Conservation (phyloP, 2,113 vertebrate species). For the Triplophysa siluroides region DNA sequence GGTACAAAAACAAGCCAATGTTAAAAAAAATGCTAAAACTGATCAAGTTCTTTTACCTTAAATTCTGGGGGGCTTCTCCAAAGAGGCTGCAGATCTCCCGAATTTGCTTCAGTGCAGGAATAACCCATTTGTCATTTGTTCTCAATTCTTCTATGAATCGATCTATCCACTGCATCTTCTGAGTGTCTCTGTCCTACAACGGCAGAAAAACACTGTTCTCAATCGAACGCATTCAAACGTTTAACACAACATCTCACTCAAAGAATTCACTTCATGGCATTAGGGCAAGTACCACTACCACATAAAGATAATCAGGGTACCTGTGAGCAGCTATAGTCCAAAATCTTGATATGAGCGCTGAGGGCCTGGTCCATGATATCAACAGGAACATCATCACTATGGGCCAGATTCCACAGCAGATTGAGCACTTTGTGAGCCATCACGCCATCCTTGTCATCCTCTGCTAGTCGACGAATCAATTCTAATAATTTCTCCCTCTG, state of each 20-base stretch:
- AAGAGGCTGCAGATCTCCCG: conserved; percentile 99
- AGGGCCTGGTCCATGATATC: conserved; percentile 99
- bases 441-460: conserved; percentile 98
- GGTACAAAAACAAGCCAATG: neutral
- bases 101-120: conserved; percentile 98
- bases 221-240: neutral
- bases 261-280: no score
- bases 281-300: neutral
- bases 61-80: conserved; percentile 98
- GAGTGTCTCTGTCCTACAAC: conserved; percentile 93
- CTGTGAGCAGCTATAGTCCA: conserved; percentile 99
- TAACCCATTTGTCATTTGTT: conserved; percentile 99
- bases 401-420: conserved; percentile 96
- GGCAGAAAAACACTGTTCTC: conserved; percentile 13
- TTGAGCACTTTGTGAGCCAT: conserved; percentile 99
- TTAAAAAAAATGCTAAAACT: no score
- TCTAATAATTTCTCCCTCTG: conserved; percentile 98
- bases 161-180: conserved; percentile 99
- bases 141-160: conserved; percentile 99
- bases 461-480: conserved; percentile 93
- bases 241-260: conserved; percentile 71
- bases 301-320: conserved; percentile 62
- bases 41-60: conserved; percentile 80
- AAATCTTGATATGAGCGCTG: conserved; percentile 98
- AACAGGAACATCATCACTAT: conserved; percentile 98